Base-by-base conservation (phyloP, 2,113 vertebrate genomes). In the Xenus cinereus region DNA sequence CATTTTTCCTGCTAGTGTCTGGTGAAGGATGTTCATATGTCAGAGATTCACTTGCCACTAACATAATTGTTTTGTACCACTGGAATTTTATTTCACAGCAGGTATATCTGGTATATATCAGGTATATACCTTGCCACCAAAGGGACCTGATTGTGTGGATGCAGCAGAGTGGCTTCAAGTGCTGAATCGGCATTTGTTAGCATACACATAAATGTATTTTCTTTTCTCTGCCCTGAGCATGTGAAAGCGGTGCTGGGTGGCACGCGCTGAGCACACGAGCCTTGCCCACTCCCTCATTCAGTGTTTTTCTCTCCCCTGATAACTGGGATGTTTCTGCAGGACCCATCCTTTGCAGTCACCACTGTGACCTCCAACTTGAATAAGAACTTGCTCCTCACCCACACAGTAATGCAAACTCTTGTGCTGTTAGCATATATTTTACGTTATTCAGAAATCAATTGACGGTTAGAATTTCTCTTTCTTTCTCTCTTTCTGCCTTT, bases 91-190 rank as follows among this genome's bases (percentile, higher is more conserved):
- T 72, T 95, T 90, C 82, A 45, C 66, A 90, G 71, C 48, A 76
- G 33, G 19, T 35, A 2, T 37, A 45, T 32, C 60, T 67, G n/a
- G n/a, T n/a, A n/a, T n/a, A n/a, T n/a, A n/a, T n/a, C n/a, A n/a
- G n/a, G n/a, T n/a, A n/a, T n/a, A n/a, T n/a, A 14, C 37, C 12
- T 78, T 83, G 62, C 39, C 0, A 0, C 64, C 76, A 66, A 0
- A 1, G 68, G 30, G 35, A 89, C 33, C 33, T 10, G 7, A 12
- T 8, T 66, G 45, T 45, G n/a, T 48, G 28, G 54, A 74, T 32
- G 27, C 39, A 63, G 59, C 59, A 54, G 50, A 74, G 19, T 48
- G 63, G 30, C 45, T 81, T 71, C 37, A 50, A 37, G 33, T 60
- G 27, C 56, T 45, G 67, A 66, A 71, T 60, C 56, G 54, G n/a